Evolutionary conservation across 2,797 vertebrate genomes (phyloP).

Genomic region (Pempheris klunzingeri): DNA sequence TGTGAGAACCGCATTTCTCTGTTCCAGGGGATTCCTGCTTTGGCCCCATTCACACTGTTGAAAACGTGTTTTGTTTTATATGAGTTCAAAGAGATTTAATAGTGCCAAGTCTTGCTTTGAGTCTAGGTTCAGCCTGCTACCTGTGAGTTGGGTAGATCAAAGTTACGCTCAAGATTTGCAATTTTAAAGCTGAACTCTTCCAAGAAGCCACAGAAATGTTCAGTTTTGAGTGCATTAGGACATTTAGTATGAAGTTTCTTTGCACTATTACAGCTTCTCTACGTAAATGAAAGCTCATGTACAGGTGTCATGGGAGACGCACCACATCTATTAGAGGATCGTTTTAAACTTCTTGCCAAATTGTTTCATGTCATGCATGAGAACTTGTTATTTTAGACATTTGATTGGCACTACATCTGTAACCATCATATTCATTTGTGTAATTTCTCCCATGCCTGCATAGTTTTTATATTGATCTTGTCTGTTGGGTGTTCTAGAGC

Average conservation of each 20-base stretch:
- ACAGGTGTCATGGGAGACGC: not conserved
- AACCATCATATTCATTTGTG: not conserved
- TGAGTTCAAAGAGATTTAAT: conserved; percentile 51
- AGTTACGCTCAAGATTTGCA: conserved; percentile 7
- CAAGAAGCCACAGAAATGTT: conserved; percentile 12
- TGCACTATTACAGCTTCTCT: not conserved
- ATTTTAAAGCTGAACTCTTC: conserved; percentile 23
- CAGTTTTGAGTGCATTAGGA: not conserved
- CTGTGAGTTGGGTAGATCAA: conserved; percentile 40
- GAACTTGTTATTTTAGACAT: conserved; percentile 6
- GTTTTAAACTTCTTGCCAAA: not conserved
- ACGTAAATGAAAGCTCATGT: not conserved
- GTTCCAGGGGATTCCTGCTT: conserved; percentile 46
- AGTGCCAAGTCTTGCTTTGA: conserved; percentile 42
- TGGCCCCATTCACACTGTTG: conserved; percentile 49
- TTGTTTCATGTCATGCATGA: not conserved
- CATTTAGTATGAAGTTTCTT: conserved; percentile 8
- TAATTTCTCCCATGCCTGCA: not conserved
- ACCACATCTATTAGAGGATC: not conserved
- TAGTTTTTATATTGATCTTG: conserved; percentile 3
- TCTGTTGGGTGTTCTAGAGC: not conserved
- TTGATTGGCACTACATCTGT: conserved; percentile 5
- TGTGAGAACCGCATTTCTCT: conserved; percentile 61
- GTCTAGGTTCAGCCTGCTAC: conserved; percentile 31
- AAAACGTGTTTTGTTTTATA: conserved; percentile 58